Conservation (phyloP, 1,140 invertebrate species). For the Heliconius hewitsoni region DNA sequence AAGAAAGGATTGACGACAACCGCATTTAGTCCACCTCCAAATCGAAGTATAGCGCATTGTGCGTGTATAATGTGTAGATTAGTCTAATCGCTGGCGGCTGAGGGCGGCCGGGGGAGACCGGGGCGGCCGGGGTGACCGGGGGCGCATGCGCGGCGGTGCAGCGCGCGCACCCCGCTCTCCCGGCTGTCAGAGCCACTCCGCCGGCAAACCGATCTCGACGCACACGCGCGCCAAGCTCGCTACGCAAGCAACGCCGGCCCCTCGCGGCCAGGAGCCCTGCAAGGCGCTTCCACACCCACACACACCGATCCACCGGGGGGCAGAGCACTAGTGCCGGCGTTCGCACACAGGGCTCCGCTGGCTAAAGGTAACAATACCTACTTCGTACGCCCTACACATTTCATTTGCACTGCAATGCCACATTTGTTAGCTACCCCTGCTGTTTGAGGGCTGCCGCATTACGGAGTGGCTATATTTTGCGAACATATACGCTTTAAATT, state of each 20-base stretch:
- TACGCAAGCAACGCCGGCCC: conserved; percentile 72
- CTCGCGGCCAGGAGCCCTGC: conserved; percentile 72
- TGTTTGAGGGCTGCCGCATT: conserved; percentile 49
- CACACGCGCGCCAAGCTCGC: conserved; percentile 68
- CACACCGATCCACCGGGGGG: conserved; percentile 53
- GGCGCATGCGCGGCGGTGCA: conserved; percentile 67
- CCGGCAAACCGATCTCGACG: conserved; percentile 70
- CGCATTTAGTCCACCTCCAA: conserved; percentile 21
- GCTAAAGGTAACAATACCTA: conserved; percentile 61
- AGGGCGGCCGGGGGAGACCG: conserved; percentile 41
- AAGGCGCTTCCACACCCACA: conserved; percentile 65
- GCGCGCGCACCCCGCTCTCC: conserved; percentile 62
- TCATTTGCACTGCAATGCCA: conserved; percentile 30
- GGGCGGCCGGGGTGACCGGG: conserved; percentile 10
- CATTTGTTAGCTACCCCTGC: conserved; percentile 30
- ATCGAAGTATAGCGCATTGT: conserved; percentile 39
- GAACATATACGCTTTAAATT: conserved; percentile 3
- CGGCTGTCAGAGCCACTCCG: conserved; percentile 68
- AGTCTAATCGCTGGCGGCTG: conserved; percentile 58
- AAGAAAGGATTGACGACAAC: conserved; percentile 11
- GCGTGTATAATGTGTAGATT: conserved; percentile 47
- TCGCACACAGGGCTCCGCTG: conserved; percentile 67
- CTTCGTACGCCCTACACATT: conserved; percentile 48
- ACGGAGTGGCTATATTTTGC: conserved; percentile 41
- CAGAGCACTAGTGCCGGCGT: conserved; percentile 68